Percentiles rank a stretch among this genome's conserved stretches.
phyloP scores from a whole-genome alignment of 2,888 invertebrate species.

The Oligia fasciuncula region DNA sequence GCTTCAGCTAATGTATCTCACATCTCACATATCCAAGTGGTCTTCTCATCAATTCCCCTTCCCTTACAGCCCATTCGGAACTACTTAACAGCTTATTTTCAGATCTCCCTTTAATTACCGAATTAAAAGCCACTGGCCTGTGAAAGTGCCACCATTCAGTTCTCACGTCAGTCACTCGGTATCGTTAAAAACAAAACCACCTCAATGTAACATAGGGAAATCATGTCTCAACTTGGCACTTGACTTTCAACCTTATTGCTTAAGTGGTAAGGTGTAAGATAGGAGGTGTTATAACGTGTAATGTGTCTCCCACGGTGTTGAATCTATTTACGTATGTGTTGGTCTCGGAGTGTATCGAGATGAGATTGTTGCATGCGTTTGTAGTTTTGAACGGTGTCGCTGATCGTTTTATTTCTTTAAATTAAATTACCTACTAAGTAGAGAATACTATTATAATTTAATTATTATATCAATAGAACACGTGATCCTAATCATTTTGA shows the following conservation, averaged over 20 bases:
- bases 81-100: conserved; percentile 68
- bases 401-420: conserved; percentile 3
- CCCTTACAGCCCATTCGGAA: conserved; percentile 65
- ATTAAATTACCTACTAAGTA: not conserved
- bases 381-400: conserved; percentile 28
- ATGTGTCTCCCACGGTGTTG: conserved; percentile 80
- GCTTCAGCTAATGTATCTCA: conserved; percentile 26
- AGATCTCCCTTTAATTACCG: conserved; percentile 70
- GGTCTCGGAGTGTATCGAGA: conserved; percentile 60
- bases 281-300: conserved; percentile 51
- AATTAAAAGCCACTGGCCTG: conserved; percentile 75
- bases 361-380: conserved; percentile 46
- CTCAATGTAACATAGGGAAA: conserved; percentile 69
- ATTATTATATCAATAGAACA: not conserved
- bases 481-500: not conserved
- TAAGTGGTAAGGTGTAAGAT: conserved; percentile 60
- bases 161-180: conserved; percentile 87
- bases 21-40: conserved; percentile 36
- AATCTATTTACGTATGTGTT: conserved; percentile 76
- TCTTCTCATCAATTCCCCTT: conserved; percentile 59
- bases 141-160: conserved; percentile 81
- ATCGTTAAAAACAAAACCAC: conserved; percentile 81
- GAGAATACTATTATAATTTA: not conserved
- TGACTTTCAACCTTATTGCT: conserved; percentile 64
- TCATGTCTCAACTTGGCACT: conserved; percentile 41